These are phyloP conservation scores for Erpobdella octoculata DNA, from an alignment of 2,888 invertebrate species.

Conservation along the genomic window DNA sequence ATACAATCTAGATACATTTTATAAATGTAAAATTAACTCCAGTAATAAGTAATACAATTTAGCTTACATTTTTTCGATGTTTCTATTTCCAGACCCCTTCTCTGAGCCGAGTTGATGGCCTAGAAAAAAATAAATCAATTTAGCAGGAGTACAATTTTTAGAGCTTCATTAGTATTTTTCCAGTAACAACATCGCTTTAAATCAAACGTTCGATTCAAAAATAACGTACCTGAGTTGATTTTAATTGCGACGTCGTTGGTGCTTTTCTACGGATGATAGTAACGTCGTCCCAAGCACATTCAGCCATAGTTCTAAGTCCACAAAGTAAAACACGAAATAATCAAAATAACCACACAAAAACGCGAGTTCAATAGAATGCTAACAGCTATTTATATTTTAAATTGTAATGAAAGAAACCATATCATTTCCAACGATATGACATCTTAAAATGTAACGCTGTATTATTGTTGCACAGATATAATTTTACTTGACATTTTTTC, in stretches of 20 bases:
- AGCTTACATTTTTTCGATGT: conserved; percentile 83
- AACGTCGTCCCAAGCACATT: conserved; percentile 58
- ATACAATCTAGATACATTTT: not conserved
- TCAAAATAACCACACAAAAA: too few relatives aligned
- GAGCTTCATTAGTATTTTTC: too few relatives aligned
- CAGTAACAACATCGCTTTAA: not conserved
- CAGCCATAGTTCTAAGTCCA: conserved; percentile 47
- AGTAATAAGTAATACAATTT: not conserved
- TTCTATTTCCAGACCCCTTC: conserved; percentile 82
- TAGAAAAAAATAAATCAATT: conserved; percentile 42
- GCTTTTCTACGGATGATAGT: conserved; percentile 84
- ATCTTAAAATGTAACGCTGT: too few relatives aligned
- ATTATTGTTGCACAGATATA: too few relatives aligned
- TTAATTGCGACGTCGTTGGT: conserved; percentile 65
- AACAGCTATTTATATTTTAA: too few relatives aligned
- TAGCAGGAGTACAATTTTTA: not conserved
- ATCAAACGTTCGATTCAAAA: not conserved
- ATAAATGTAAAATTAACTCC: not conserved
- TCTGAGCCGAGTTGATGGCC: conserved; percentile 83
- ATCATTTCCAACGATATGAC: too few relatives aligned
- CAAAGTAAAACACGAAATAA: too few relatives aligned
- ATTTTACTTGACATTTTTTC: too few relatives aligned
- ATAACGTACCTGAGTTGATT: conserved; percentile 28
- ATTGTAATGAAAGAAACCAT: too few relatives aligned
- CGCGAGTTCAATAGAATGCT: too few relatives aligned